Evolutionary conservation across 2,113 vertebrate species (phyloP), one percentile per base, ranked within the genome.

Genomic region (Jacana jacana): DNA sequence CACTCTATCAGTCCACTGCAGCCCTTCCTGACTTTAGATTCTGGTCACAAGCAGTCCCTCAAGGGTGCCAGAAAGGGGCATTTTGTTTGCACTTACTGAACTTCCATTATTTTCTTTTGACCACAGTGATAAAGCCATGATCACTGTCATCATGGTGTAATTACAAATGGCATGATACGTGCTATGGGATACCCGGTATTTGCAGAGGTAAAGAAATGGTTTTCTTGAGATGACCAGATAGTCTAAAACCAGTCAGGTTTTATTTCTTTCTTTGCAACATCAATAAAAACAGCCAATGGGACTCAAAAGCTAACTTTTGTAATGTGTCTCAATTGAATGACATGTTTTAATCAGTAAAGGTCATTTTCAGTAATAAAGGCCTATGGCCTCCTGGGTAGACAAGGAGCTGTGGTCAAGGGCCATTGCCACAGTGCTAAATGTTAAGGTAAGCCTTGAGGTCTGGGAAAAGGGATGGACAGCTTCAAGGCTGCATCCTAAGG

Each of bases 71-170:
- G 89, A 42, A 89, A 91, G 81, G 70, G 81, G 15, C n/a, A 85
- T 89, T 93, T 93, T 63, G 60, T 91, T 92, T 86, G 88, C 55
- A 81, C 86, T 95, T 84, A 88, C 83, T 75, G 83, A 92, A 78
- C 80, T 48, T 92, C 95, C 86, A 73, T 91, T 86, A 97, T 96
- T 92, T 96, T 92, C 94, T 85, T 65, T 57, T 92, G 93, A 97
- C 89, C 91, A 96, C 89, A 87, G 94, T 89, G 89, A 85, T 96
- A 93, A 95, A 92, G 81, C 91, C 4, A 1, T 89, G 93, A 96
- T 96, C 78, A 97, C 94, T 94, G 91, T 97, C 94, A 97, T 96
- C 86, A 89, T 25, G 48, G 17, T 75, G 58, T 71, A 92, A 95
- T 91, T 93, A 95, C 93, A 91, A 92, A 72, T 89, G 57, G 82